These are phyloP conservation scores for Callosobruchus maculatus DNA, from an alignment of 2,888 invertebrate species.

Conservation along the genomic window DNA sequence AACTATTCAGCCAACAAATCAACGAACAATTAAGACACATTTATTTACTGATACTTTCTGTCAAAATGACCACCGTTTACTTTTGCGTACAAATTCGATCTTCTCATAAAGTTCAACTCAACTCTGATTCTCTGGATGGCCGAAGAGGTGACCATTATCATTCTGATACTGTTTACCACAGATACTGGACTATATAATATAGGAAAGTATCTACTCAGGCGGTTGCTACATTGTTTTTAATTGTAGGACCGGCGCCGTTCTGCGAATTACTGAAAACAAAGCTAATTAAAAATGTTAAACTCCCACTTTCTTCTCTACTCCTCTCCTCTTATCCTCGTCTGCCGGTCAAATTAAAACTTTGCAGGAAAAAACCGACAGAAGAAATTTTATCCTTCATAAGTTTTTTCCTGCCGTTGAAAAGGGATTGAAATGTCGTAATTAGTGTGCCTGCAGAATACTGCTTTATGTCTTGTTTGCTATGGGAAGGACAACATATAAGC, in stretches of 20 bases:
- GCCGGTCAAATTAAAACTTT: constrained; percentile 17
- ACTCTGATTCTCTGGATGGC: no score
- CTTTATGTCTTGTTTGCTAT: background rate
- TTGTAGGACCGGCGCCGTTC: constrained; percentile 6
- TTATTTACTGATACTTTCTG: no score
- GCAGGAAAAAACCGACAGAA: constrained; percentile 1
- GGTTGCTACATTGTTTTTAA: constrained; percentile 12
- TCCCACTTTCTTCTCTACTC: background rate
- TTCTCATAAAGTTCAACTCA: no score
- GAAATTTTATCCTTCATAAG: background rate
- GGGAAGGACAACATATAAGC: no score
- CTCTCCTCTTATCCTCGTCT: background rate
- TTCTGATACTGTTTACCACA: background rate
- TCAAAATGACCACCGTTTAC: no score
- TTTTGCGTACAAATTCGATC: no score
- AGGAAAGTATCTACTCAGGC: background rate
- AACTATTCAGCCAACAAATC: no score
- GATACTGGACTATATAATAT: background rate
- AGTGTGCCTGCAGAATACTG: background rate
- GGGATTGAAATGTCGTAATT: background rate
- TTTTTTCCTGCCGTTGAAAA: background rate
- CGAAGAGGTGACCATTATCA: no score
- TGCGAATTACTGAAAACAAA: constrained; percentile 18
- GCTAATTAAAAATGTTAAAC: constrained; percentile 23
- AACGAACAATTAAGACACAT: no score